Evolutionary conservation across 2,888 invertebrate genomes (phyloP).

Genomic region (Dioctria rufipes): DNA sequence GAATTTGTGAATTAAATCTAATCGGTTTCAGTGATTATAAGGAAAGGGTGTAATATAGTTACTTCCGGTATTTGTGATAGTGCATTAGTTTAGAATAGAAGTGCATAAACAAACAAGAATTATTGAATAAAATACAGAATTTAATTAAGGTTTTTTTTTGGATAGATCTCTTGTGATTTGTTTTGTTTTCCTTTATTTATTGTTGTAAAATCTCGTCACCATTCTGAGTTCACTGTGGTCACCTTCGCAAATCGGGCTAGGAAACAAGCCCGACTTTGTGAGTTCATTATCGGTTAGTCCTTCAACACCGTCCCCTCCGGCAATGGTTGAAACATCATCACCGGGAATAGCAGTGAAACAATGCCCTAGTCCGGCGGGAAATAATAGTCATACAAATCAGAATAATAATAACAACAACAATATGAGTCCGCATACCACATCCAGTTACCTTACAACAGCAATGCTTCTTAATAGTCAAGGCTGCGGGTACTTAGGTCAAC

Average conservation of each 20-base stretch:
- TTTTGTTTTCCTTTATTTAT: not conserved
- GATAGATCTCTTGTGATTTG: not conserved
- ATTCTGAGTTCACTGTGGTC: constrained; percentile 72
- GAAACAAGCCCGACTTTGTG: constrained; percentile 66
- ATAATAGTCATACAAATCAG: not conserved
- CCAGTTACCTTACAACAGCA: constrained; percentile 69
- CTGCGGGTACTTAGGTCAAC: constrained; percentile 70
- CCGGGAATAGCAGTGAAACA: constrained; percentile 53
- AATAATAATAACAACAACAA: constrained; percentile 50
- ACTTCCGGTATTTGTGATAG: not conserved
- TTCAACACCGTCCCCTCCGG: constrained; percentile 61
- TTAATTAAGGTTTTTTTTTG: not conserved
- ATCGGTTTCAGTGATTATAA: constrained; percentile 39
- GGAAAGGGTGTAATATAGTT: constrained; percentile 25
- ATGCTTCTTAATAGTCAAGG: constrained; percentile 71
- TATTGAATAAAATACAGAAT: not conserved
- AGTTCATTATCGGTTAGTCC: constrained; percentile 66
- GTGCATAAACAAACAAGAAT: not conserved
- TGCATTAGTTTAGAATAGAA: not conserved
- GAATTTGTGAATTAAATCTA: constrained; percentile 17
- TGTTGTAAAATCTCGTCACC: constrained; percentile 61
- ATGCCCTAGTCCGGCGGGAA: constrained; percentile 49
- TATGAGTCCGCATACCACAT: constrained; percentile 17
- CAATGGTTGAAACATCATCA: constrained; percentile 61
- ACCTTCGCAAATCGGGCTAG: constrained; percentile 69